A percentile compares a stretch with the other conserved stretches of the same genome.
Evolutionary conservation across 2,888 invertebrate genomes (phyloP).

Genomic region (Zeuzera pyrina): DNA sequence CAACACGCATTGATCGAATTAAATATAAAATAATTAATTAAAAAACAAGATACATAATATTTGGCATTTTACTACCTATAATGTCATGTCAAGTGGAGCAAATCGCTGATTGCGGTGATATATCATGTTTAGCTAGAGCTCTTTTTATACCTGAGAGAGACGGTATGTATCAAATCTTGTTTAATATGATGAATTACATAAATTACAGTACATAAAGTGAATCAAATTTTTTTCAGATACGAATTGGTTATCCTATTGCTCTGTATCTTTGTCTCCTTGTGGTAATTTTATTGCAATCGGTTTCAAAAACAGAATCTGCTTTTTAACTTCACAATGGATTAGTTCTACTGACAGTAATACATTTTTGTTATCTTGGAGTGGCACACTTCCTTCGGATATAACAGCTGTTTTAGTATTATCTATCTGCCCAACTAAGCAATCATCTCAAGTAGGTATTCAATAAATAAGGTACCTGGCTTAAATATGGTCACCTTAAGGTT

Average conservation of each 20-base stretch:
- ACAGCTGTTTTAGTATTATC: slow-evolving; percentile 45
- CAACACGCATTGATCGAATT: too few species aligned
- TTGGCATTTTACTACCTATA: too few species aligned
- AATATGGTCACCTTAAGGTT: too few species aligned
- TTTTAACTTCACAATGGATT: slow-evolving; percentile 62
- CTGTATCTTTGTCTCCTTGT: slow-evolving; percentile 56
- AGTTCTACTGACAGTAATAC: slow-evolving; percentile 53
- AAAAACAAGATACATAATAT: too few species aligned
- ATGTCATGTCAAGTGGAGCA: slow-evolving; percentile 76
- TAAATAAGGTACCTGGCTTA: too few species aligned
- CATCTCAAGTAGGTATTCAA: slow-evolving; percentile 62
- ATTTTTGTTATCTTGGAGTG: slow-evolving; percentile 62
- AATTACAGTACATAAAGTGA: slow-evolving; percentile 2
- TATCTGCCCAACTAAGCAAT: slow-evolving; percentile 56
- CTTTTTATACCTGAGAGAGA: slow-evolving; percentile 70
- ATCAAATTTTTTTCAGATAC: slow-evolving; percentile 37
- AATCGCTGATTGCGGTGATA: slow-evolving; percentile 75
- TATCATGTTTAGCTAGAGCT: slow-evolving; percentile 70
- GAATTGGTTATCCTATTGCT: slow-evolving; percentile 58
- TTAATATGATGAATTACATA: slow-evolving; percentile 3
- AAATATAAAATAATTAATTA: too few species aligned
- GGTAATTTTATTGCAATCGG: slow-evolving; percentile 55
- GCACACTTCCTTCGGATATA: slow-evolving; percentile 52
- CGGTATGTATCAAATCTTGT: slow-evolving; percentile 39
- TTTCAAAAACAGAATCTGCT: slow-evolving; percentile 47